These are phyloP conservation scores for Eurosta solidaginis DNA, from an alignment of 1,140 invertebrate species.

Conservation along the genomic window DNA sequence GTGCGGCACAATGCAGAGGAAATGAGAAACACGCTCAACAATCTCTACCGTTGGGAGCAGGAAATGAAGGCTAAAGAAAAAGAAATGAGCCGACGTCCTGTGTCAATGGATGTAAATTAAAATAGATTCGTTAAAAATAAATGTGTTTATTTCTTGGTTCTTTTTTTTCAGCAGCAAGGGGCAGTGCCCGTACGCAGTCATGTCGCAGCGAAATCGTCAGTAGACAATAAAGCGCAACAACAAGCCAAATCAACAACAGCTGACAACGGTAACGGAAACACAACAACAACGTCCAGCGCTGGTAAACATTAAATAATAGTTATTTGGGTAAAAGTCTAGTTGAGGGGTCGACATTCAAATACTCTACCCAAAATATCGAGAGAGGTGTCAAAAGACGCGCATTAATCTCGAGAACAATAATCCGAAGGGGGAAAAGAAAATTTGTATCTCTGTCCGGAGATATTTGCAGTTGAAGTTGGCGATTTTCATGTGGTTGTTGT, in stretches of 20 bases:
- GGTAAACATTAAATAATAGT: not conserved
- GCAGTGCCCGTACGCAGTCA: conserved; percentile 26
- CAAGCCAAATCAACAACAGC: not conserved
- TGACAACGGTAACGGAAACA: not conserved
- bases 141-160: not conserved
- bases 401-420: too few species aligned
- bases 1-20: conserved; percentile 75
- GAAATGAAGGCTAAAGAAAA: conserved; percentile 83
- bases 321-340: too few species aligned
- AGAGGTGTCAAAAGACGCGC: too few species aligned
- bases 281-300: not conserved
- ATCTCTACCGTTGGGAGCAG: conserved; percentile 81
- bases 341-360: too few species aligned
- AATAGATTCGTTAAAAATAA: not conserved
- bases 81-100: conserved; percentile 43
- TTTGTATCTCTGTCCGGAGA: too few species aligned
- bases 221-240: not conserved
- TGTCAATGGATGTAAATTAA: not conserved
- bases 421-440: too few species aligned
- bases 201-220: not conserved
- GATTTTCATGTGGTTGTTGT: too few species aligned
- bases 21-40: conserved; percentile 72
- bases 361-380: too few species aligned
- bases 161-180: not conserved
- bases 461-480: too few species aligned